Conservation (phyloP, 1,140 invertebrate species). For the Thaumatotibia leucotreta region DNA sequence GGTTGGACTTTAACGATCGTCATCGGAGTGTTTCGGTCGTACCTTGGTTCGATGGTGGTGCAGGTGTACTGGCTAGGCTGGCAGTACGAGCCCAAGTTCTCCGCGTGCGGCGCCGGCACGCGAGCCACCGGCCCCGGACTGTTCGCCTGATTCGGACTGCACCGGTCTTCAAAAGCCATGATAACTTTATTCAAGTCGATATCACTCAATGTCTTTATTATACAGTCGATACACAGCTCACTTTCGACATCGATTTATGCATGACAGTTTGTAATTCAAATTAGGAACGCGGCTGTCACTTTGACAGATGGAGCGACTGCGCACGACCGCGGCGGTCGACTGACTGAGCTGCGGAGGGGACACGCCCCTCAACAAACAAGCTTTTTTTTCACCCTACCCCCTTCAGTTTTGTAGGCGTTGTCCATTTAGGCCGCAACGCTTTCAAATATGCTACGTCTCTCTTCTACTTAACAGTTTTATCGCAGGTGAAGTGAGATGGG, state of each 20-base stretch:
- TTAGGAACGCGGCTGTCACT: constrained; percentile 39
- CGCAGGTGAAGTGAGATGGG: constrained; percentile 26
- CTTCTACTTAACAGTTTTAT: constrained; percentile 9
- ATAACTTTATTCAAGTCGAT: constrained; percentile 19
- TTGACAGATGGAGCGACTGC: constrained; percentile 37
- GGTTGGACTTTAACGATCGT: constrained; percentile 60
- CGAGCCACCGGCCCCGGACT: constrained; percentile 66
- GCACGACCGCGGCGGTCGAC: constrained; percentile 47
- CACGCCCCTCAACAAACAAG: constrained; percentile 66
- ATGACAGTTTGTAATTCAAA: constrained; percentile 18
- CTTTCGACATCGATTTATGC: constrained; percentile 15
- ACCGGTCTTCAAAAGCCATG: constrained; percentile 80
- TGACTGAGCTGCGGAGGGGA: constrained; percentile 44
- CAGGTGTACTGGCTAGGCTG: constrained; percentile 61
- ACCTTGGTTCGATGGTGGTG: constrained; percentile 59
- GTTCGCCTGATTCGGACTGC: constrained; percentile 78
- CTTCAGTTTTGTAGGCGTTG: constrained; percentile 48
- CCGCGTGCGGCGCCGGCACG: constrained; percentile 55
- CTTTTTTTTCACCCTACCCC: constrained; percentile 46
- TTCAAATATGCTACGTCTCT: constrained; percentile 27
- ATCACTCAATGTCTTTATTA: constrained; percentile 16
- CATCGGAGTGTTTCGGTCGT: constrained; percentile 42
- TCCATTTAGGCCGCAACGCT: constrained; percentile 34
- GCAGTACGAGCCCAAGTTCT: constrained; percentile 30
- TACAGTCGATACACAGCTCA: constrained; percentile 17